These are phyloP conservation scores for Sebastes diaconus DNA, from an alignment of 2,797 vertebrate species.

Conservation along the genomic window DNA sequence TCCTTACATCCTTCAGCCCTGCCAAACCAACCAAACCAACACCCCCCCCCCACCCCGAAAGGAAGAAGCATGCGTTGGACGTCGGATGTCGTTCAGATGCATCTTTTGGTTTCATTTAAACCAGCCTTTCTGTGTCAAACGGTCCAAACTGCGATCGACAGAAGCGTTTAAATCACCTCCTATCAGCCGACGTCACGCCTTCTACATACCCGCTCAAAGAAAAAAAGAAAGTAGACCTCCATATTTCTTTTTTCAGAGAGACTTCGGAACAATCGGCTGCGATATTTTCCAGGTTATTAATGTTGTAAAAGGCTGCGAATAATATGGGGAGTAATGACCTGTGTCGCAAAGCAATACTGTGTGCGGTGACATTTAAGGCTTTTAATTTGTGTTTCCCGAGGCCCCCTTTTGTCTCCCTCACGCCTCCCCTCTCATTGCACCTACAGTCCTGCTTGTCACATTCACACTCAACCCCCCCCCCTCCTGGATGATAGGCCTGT, in stretches of 20 bases:
- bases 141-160: no score
- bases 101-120: no score
- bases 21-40: not conserved
- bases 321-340: constrained; percentile 99
- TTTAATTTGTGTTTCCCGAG: constrained; percentile 96
- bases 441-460: constrained; percentile 29
- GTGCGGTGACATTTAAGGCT: constrained; percentile 99
- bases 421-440: constrained; percentile 64
- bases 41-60: not conserved
- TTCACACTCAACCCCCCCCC: constrained; percentile 23
- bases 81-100: no score
- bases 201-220: constrained; percentile 19
- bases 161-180: not conserved
- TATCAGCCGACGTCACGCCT: not conserved
- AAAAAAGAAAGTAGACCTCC: constrained; percentile 44
- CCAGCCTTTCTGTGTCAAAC: no score
- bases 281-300: constrained; percentile 96
- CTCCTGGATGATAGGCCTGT: constrained; percentile 28
- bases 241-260: constrained; percentile 70
- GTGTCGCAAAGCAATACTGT: constrained; percentile 96
- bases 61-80: no score
- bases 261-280: constrained; percentile 59
- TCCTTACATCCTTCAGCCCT: not conserved
- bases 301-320: constrained; percentile 88
- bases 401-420: constrained; percentile 58